Conservation (phyloP, 2,888 invertebrate genomes). For the Andrena camellia region DNA sequence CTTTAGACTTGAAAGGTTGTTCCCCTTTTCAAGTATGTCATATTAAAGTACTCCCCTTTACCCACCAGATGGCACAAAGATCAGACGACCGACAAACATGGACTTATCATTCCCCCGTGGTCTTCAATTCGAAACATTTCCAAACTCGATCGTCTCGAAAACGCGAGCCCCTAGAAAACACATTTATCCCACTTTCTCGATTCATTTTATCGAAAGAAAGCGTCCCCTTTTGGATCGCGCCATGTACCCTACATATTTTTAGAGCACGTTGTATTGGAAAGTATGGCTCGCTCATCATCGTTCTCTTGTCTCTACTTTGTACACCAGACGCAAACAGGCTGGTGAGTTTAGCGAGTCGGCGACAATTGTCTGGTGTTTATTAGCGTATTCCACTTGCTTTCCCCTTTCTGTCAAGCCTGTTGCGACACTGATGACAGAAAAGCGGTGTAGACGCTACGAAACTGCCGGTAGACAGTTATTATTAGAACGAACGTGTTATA, state of each 20-base stretch:
- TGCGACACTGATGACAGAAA: constrained; percentile 36
- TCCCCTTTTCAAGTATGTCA: no score
- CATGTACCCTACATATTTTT: neutral
- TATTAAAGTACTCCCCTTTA: no score
- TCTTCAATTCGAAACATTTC: no score
- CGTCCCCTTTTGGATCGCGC: neutral
- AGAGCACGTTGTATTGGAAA: neutral
- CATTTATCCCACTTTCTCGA: no score
- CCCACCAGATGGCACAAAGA: no score
- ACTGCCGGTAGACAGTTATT: constrained; percentile 52
- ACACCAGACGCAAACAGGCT: neutral
- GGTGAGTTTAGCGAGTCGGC: constrained; percentile 23
- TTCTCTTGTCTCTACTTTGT: neutral
- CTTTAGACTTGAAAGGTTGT: no score
- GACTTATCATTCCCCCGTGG: no score
- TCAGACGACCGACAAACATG: no score
- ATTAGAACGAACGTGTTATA: constrained; percentile 53
- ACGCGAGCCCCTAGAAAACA: no score
- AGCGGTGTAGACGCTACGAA: constrained; percentile 7
- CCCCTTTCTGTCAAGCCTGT: neutral
- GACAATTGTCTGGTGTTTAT: constrained; percentile 47
- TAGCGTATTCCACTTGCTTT: constrained; percentile 32
- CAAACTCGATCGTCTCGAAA: no score
- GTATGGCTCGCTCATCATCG: neutral
- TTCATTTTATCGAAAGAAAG: neutral